Percentiles rank a stretch among this genome's conserved stretches.
phyloP scores from a whole-genome alignment of 1,140 invertebrate genomes.

The Cepaea nemoralis region DNA sequence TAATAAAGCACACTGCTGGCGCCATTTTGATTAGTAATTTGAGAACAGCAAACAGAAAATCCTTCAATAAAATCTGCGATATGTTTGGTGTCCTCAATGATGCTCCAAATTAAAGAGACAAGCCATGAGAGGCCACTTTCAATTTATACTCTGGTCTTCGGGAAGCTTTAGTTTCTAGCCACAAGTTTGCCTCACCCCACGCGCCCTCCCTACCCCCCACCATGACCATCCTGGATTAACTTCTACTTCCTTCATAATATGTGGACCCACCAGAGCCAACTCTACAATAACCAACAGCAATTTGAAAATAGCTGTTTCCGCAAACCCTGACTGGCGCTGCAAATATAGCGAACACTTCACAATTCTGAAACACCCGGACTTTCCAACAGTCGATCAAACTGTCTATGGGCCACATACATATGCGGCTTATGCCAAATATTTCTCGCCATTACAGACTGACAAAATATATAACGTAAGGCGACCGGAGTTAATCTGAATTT shows the following conservation, averaged over 20 bases:
- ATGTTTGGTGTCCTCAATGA: background rate
- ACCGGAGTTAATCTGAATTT: too few species aligned
- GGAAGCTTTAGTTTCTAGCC: background rate
- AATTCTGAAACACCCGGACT: too few species aligned
- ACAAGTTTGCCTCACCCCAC: background rate
- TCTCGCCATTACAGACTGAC: too few species aligned
- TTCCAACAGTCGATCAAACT: too few species aligned
- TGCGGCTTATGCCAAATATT: too few species aligned
- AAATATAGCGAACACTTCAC: background rate
- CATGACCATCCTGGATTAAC: background rate
- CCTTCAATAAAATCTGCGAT: background rate
- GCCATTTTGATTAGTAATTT: background rate
- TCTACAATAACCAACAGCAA: background rate
- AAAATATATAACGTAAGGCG: too few species aligned
- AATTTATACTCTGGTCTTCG: background rate
- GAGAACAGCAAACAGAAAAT: background rate
- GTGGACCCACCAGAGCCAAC: background rate
- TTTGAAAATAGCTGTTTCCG: background rate
- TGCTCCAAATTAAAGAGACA: background rate
- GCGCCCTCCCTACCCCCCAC: too few species aligned
- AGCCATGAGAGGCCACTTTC: background rate
- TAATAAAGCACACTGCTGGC: background rate
- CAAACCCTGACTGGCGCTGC: background rate
- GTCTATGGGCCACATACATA: too few species aligned
- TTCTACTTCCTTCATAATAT: background rate